These are phyloP conservation scores for Hypsopygia costalis DNA, from an alignment of 2,888 invertebrate species.

Conservation along the genomic window DNA sequence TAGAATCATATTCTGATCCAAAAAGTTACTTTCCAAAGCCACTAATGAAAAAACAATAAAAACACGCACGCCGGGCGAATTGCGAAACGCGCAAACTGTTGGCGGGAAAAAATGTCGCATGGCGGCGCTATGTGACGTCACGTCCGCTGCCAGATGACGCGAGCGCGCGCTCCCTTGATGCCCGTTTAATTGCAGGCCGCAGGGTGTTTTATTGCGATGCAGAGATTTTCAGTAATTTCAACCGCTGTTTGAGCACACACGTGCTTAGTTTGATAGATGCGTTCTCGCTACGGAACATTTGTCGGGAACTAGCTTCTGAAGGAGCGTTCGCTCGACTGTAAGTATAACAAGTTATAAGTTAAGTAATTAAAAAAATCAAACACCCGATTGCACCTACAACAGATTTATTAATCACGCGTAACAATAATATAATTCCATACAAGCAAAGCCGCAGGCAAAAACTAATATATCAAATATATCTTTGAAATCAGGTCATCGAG, in stretches of 20 bases:
- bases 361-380: no score
- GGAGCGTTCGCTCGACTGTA: no score
- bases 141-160: conserved; percentile 44
- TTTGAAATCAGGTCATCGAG: no score
- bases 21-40: background rate
- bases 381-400: no score
- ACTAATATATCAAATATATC: no score
- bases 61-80: background rate
- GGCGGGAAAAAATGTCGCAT: conserved; percentile 62
- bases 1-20: no score
- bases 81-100: conserved; percentile 29
- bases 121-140: conserved; percentile 56
- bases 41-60: background rate
- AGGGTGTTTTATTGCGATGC: conserved; percentile 1
- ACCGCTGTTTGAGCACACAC: background rate
- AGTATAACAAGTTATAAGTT: no score
- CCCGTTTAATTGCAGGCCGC: conserved; percentile 41
- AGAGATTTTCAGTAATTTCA: background rate
- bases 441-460: no score
- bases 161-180: conserved; percentile 42
- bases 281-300: background rate
- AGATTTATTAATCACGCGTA: no score
- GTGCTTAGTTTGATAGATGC: background rate
- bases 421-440: no score
- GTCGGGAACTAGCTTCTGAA: no score